phyloP scores from a whole-genome alignment of 2,113 vertebrate genomes.

The Cathartes aura region DNA sequence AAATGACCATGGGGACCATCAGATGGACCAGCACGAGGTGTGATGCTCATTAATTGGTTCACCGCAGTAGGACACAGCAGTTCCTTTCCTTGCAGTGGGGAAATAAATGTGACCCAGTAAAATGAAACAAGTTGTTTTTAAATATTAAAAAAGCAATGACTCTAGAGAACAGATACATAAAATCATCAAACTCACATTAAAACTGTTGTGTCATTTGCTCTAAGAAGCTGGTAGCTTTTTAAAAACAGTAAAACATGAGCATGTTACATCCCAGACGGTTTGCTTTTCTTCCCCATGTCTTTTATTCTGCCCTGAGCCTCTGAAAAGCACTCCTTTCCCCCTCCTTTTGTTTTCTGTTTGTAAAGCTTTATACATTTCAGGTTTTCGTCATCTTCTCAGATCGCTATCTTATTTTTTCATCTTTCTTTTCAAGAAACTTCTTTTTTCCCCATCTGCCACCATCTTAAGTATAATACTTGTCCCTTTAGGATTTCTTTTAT shows the following conservation, averaged over 20 bases:
- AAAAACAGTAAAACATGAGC: neutral
- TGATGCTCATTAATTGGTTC: neutral
- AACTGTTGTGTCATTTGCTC: neutral
- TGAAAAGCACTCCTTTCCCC: neutral
- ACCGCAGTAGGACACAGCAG: neutral
- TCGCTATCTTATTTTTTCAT: slow-evolving; percentile 40
- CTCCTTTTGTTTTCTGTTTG: slow-evolving; percentile 18
- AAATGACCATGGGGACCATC: neutral
- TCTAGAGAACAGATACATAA: neutral
- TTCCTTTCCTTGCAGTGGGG: neutral
- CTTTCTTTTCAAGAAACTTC: slow-evolving; percentile 44
- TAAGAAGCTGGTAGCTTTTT: neutral
- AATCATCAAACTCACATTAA: neutral
- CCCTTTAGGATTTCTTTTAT: slow-evolving; percentile 49
- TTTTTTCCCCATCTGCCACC: neutral
- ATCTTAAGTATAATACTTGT: neutral
- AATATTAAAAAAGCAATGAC: slow-evolving; percentile 18
- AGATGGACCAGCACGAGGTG: neutral
- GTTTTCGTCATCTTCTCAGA: neutral
- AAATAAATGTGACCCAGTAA: slow-evolving; percentile 38
- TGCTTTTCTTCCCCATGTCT: neutral
- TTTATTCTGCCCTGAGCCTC: neutral
- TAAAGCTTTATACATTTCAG: slow-evolving; percentile 13
- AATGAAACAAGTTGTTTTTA: neutral
- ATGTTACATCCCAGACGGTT: neutral